phyloP scores from a whole-genome alignment of 2,888 invertebrate species.

The Epiblema foenella region DNA sequence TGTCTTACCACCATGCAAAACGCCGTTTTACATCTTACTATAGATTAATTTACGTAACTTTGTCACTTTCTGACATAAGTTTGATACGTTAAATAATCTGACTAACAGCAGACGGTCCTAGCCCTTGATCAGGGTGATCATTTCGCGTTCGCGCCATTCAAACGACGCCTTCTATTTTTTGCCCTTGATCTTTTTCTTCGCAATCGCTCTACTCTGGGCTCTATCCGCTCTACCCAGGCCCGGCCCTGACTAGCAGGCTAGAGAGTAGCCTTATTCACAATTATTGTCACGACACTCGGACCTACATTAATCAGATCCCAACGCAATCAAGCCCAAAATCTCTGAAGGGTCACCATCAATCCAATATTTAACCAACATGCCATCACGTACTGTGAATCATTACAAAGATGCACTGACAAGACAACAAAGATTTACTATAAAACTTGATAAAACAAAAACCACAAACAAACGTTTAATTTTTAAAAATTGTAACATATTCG shows the following conservation, averaged over 20 bases:
- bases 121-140: no score
- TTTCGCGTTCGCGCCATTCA: no score
- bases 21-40: no score
- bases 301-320: conserved; percentile 56
- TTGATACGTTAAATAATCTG: no score
- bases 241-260: neutral
- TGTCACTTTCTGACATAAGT: no score
- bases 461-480: conserved; percentile 15
- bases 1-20: no score
- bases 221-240: no score
- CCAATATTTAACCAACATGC: conserved; percentile 72
- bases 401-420: conserved; percentile 66
- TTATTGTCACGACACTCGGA: conserved; percentile 20
- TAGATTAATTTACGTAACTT: no score
- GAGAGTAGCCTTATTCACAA: neutral
- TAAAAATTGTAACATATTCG: neutral
- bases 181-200: no score
- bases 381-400: conserved; percentile 72
- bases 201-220: no score
- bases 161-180: no score
- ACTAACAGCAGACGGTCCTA: no score
- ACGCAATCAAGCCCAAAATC: conserved; percentile 58
- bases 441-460: conserved; percentile 39
- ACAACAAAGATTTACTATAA: conserved; percentile 71
- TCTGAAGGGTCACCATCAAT: conserved; percentile 63